These are phyloP conservation scores for Leucoraja ocellata DNA, from an alignment of 2,797 vertebrate species.

Conservation along the genomic window DNA sequence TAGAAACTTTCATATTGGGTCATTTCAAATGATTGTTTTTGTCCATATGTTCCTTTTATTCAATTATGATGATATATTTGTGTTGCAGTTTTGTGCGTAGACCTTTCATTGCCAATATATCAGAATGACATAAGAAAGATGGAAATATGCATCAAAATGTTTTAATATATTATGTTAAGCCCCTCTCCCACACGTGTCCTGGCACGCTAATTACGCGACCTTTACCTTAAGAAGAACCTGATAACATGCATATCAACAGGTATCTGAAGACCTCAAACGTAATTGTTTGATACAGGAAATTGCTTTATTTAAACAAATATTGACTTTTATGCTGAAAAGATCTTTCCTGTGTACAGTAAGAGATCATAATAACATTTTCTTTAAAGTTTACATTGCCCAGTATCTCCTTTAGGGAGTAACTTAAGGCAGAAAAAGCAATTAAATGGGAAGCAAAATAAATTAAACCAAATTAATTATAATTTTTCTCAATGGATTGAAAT, in stretches of 20 bases:
- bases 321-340: background rate
- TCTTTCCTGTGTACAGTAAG: background rate
- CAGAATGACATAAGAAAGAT: background rate
- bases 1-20: conserved; percentile 28
- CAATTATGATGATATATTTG: background rate
- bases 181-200: no score
- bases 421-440: background rate
- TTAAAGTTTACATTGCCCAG: background rate
- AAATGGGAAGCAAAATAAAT: background rate
- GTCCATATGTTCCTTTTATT: background rate
- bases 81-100: background rate
- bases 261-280: background rate
- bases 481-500: background rate
- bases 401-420: background rate
- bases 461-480: background rate
- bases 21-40: background rate
- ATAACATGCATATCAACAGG: background rate
- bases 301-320: background rate
- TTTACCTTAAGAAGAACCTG: background rate
- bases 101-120: conserved; percentile 5
- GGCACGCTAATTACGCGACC: no score
- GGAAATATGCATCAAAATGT: background rate
- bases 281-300: background rate
- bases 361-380: background rate
- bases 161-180: background rate